A percentile compares a stretch with the other conserved stretches of the same genome.
Evolutionary conservation across 2,113 vertebrate genomes (phyloP).

Genomic region (Trochalopteron elliotii): DNA sequence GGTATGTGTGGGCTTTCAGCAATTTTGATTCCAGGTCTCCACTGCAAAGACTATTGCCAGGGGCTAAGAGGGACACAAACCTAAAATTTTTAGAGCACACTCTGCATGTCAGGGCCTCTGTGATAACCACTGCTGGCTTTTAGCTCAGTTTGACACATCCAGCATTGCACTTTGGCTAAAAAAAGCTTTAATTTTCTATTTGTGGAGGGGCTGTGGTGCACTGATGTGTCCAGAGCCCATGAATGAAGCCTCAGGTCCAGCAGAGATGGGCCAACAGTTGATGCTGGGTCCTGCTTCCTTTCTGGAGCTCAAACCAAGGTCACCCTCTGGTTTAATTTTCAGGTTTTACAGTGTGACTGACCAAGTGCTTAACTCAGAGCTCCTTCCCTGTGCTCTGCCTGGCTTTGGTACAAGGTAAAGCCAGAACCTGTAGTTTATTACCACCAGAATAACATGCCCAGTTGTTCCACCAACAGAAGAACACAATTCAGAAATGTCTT

Average conservation of each 20-base stretch:
- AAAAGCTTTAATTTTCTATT: neutral
- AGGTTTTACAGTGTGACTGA: neutral
- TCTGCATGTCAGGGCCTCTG: neutral
- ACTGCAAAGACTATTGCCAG: neutral
- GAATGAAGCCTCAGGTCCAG: neutral
- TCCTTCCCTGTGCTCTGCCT: neutral
- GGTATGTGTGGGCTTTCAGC: neutral
- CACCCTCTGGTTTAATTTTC: neutral
- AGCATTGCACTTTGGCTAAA: neutral
- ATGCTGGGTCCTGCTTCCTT: neutral
- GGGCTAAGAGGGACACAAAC: neutral
- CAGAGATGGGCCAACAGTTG: neutral
- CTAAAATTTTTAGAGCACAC: neutral
- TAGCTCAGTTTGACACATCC: neutral
- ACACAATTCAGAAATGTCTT: neutral
- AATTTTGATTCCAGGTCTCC: neutral
- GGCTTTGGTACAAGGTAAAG: neutral
- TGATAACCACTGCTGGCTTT: neutral
- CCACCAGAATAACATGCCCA: neutral
- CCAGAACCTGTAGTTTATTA: neutral
- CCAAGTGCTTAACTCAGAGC: neutral
- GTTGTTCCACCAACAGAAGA: neutral
- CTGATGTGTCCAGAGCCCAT: neutral
- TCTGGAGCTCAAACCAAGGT: neutral
- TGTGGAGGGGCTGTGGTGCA: neutral